A percentile compares a stretch with the other conserved stretches of the same genome.
Evolutionary conservation across 2,113 vertebrate species (phyloP).

Genomic region (Macroglossus sobrinus): DNA sequence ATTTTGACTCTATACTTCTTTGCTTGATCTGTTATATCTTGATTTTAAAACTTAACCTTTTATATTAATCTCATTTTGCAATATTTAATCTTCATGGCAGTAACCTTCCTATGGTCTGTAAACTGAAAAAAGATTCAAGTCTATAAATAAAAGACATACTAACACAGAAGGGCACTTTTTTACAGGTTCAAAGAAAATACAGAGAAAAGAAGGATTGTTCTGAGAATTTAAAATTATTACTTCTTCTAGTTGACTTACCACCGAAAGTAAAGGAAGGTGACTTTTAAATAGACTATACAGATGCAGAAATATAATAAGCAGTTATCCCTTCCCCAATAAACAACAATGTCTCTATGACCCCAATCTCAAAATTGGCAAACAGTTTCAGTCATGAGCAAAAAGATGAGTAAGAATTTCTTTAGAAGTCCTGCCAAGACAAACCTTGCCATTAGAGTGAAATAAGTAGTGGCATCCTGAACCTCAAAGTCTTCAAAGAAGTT

Average conservation of each 20-base stretch:
- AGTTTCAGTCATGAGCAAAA: neutral
- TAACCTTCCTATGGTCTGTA: neutral
- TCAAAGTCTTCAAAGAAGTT: neutral
- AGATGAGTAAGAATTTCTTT: conserved; percentile 20
- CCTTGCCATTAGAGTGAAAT: neutral
- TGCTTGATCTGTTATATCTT: neutral
- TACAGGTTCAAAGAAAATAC: neutral
- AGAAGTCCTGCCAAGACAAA: conserved; percentile 47
- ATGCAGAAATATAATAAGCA: conserved; percentile 15
- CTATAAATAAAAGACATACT: neutral
- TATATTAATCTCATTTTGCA: neutral
- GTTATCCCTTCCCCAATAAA: neutral
- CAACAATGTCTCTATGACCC: neutral
- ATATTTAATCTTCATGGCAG: neutral
- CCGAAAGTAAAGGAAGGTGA: conserved; percentile 26
- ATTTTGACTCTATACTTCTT: neutral
- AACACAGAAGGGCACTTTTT: neutral
- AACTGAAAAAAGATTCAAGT: neutral
- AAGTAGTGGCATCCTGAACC: neutral
- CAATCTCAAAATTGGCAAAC: conserved; percentile 47
- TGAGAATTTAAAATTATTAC: conserved; percentile 1
- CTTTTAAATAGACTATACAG: conserved; percentile 2
- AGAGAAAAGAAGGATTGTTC: neutral
- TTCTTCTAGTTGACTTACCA: conserved; percentile 22
- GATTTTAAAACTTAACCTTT: neutral